phyloP scores from a whole-genome alignment of 2,113 vertebrate species.

The Bucco capensis region DNA sequence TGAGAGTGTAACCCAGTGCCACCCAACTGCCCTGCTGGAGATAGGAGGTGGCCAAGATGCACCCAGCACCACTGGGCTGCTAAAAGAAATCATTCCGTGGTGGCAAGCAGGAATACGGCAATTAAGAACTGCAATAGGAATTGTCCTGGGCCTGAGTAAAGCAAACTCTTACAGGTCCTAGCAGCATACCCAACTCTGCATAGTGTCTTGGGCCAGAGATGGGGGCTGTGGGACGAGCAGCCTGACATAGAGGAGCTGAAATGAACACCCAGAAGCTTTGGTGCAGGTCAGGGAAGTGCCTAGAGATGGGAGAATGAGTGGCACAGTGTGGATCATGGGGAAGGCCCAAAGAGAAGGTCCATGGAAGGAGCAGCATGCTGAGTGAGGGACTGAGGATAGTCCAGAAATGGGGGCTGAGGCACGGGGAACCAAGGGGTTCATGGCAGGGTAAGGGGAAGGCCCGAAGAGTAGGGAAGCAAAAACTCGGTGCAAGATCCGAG shows the following conservation, averaged over 20 bases:
- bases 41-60: background rate
- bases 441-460: too few species aligned
- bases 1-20: accelerated
- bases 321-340: accelerated
- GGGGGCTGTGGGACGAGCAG: accelerated
- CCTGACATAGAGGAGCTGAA: accelerated
- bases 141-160: accelerated
- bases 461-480: background rate
- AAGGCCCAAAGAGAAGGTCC: too few species aligned
- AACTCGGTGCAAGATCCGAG: too few species aligned
- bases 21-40: background rate
- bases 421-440: accelerated
- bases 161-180: background rate
- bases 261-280: accelerated
- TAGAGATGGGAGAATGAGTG: accelerated
- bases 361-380: accelerated
- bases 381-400: accelerated
- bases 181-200: accelerated
- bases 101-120: accelerated
- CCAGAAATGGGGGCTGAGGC: accelerated
- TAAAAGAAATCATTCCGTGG: accelerated
- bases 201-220: accelerated
- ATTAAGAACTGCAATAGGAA: background rate
- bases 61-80: background rate
- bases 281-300: accelerated